phyloP scores from a whole-genome alignment of 2,113 vertebrate genomes.

The Sturnus vulgaris region DNA sequence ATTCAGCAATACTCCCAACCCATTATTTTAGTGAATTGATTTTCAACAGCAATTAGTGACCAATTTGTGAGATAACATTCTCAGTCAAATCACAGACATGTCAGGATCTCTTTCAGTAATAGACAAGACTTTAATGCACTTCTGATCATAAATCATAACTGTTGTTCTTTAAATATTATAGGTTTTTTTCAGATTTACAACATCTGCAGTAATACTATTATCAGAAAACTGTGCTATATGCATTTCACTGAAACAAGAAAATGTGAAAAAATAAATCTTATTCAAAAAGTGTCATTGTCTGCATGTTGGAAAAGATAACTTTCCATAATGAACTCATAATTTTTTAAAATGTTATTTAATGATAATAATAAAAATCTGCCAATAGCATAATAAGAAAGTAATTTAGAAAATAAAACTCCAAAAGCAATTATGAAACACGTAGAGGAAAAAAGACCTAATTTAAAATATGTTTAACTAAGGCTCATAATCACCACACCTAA shows the following conservation, averaged over 20 bases:
- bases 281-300: rapidly evolving
- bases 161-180: background rate
- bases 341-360: background rate
- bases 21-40: slow-evolving; percentile 35
- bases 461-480: background rate
- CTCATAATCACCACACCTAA: background rate
- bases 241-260: background rate
- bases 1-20: background rate
- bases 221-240: background rate
- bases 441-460: background rate
- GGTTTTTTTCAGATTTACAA: background rate
- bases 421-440: background rate
- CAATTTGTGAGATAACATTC: slow-evolving; percentile 31
- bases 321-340: background rate
- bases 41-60: slow-evolving; percentile 39
- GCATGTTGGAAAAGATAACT: background rate
- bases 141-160: background rate
- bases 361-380: background rate
- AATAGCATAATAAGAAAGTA: background rate
- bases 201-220: background rate
- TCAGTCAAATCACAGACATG: background rate
- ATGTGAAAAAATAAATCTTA: background rate
- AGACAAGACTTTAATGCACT: background rate
- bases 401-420: background rate
- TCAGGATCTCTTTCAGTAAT: background rate